Base-by-base conservation (phyloP, 2,113 vertebrate species). In the Gila orcuttii region DNA sequence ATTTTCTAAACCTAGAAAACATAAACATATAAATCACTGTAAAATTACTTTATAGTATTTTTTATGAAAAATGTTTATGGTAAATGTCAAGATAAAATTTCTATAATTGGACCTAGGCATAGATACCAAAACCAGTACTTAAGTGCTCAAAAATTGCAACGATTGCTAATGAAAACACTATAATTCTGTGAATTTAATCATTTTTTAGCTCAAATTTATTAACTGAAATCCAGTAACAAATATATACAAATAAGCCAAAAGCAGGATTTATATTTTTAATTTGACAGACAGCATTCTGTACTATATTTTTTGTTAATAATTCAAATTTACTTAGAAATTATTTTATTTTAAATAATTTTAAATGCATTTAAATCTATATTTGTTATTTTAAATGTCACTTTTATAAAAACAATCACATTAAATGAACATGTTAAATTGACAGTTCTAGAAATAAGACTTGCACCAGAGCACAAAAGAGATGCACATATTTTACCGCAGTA, bases 1-100 rank as follows among this genome's bases (percentile, higher is more conserved):
- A 68, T 82, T 82, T 42, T 62, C 36, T 33, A 68, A 68, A 31
- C 23, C 60, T 50, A 81, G 25, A 77, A 77, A 52, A n/a, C 42
- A 31, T 9, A 52, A 28, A 47, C 17, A 28, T 15, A n/a, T 79
- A 39, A 79, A 36, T 55, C 17, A 11, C 15, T 19, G 13, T 21
- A 78, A 47, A n/a, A 7, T 33, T 10, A 12, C 8, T 25, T 9
- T 45, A 73, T 2, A n/a, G 1, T 39, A 7, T 9, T 45, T 25
- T 47, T 42, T n/a, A 50, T 52, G 11, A 28, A 4, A 75, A 28
- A 76, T 47, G 45, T 28, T 50, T 45, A 75, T 69, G 6, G 31
- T 31, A 69, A 69, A 69, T 33, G 31, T 33, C 31, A 17, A 33
- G 15, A 2, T 31, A 36, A 19, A 36, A 23, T 23, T 23, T 23